Base-by-base conservation (phyloP, 2,888 invertebrate genomes). In the Acanthosoma haemorrhoidale region DNA sequence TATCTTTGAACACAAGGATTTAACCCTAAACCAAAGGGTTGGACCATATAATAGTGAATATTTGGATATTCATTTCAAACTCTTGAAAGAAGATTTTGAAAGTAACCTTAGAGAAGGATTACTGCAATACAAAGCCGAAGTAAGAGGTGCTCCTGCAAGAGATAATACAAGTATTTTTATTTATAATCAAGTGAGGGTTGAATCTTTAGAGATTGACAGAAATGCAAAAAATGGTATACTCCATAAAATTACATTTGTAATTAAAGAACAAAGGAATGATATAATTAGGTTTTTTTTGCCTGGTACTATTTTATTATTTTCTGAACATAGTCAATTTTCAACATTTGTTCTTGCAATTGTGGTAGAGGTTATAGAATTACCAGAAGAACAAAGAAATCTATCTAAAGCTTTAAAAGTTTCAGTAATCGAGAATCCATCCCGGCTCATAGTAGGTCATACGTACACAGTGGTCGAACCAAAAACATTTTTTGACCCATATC, bases 71-170 rank as follows among this genome's bases (percentile, higher is more conserved):
- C 92, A 92, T 75, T 91, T 91, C 77, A 84, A 88, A 38, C 81
- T 93, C 36, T 78, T 93, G 61, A 81, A 91, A 38, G 92, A 94
- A 81, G 94, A 94, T 79, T 92, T 89, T 77, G 83, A 91, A 34
- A 82, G 83, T 15, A 90, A 93, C 0, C 78, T 94, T 21, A 80
- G 90, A 34, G 84, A 87, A 76, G 90, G 89, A 72, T 83, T 75
- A 9, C 57, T 64, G 9, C 71, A 71, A 16, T 75, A 70, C 36
- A 57, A 60, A 58, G 38, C 18, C 6, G 64, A 70, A 3, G 61
- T 68, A 1, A 68, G 51, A 29, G 32, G 41, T 16, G 64, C 41
- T 8, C 16, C 2, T 9, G n/a, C 18, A 9, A 39, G 15, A 21
- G 38, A 38, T 6, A 39, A 25, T 31, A 15, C 39, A 6, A 25